A percentile compares a stretch with the other conserved stretches of the same genome.
phyloP scores from a whole-genome alignment of 92 coral and sea anemone species.

The Paramuricea clavata region DNA sequence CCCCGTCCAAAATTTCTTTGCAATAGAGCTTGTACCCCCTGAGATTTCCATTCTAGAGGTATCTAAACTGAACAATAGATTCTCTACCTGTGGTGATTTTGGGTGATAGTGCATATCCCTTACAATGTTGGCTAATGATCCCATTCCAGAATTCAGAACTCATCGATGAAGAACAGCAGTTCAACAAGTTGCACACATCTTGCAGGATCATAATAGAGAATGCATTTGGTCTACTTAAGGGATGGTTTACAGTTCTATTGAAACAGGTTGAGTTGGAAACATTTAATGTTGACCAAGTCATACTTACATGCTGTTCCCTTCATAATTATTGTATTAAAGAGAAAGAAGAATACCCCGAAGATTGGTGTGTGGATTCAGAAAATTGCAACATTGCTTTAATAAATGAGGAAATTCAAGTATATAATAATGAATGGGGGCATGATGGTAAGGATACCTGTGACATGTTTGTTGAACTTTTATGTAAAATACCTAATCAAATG shows the following conservation, averaged over 20 bases:
- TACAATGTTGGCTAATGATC: background rate
- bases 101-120: constrained; percentile 31
- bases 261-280: constrained; percentile 21
- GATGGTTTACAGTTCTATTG: background rate
- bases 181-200: background rate
- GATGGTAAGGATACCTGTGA: constrained; percentile 14
- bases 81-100: background rate
- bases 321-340: constrained; percentile 26
- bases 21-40: no score
- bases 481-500: background rate
- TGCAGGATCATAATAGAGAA: background rate
- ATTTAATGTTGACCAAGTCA: constrained; percentile 17
- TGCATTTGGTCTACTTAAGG: constrained; percentile 26
- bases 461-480: constrained; percentile 8
- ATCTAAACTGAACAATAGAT: constrained; percentile 13
- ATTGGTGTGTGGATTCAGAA: background rate
- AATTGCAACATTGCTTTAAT: background rate
- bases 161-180: background rate
- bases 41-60: background rate
- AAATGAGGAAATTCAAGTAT: background rate
- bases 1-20: no score
- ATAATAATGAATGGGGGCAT: constrained; percentile 3
- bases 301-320: constrained; percentile 10
- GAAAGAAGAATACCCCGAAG: constrained; percentile 18
- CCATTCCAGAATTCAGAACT: background rate